Evolutionary conservation across 2,888 invertebrate genomes (phyloP).

Genomic region (Acleris sparsana): DNA sequence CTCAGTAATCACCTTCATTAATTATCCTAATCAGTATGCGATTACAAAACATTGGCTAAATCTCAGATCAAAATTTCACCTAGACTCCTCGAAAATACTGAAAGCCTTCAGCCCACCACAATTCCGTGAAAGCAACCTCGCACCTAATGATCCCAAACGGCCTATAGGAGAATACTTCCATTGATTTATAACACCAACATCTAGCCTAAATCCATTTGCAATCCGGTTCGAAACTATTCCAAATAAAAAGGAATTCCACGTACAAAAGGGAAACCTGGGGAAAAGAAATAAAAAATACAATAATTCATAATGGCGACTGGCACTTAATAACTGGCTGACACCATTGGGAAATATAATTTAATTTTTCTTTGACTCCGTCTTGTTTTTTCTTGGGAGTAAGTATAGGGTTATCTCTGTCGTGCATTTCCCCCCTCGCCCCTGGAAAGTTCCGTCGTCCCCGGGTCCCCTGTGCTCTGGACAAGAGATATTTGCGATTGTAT

Average conservation of each 20-base stretch:
- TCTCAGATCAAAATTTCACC: neutral
- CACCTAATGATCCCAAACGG: slow-evolving; percentile 54
- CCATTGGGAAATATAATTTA: slow-evolving; percentile 85
- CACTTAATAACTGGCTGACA: slow-evolving; percentile 85
- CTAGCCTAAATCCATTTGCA: slow-evolving; percentile 66
- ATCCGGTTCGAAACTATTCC: slow-evolving; percentile 72
- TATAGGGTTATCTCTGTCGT: slow-evolving; percentile 58
- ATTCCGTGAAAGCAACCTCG: slow-evolving; percentile 36
- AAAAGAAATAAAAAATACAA: slow-evolving; percentile 78
- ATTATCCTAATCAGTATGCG: neutral
- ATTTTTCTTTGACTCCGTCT: slow-evolving; percentile 73
- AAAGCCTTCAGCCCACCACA: slow-evolving; percentile 36
- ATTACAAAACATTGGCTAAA: neutral
- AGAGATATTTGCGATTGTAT: slow-evolving; percentile 81
- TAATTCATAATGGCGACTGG: slow-evolving; percentile 84
- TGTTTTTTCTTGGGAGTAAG: slow-evolving; percentile 49
- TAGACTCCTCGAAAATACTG: neutral
- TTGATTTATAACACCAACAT: slow-evolving; percentile 61
- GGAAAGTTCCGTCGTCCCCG: slow-evolving; percentile 66
- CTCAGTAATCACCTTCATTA: no score
- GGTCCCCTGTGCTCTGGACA: slow-evolving; percentile 77
- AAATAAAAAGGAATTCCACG: slow-evolving; percentile 76
- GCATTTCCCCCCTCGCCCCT: slow-evolving; percentile 58
- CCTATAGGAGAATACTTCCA: slow-evolving; percentile 47
- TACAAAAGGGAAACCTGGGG: slow-evolving; percentile 75